Evolutionary conservation across 2,888 invertebrate genomes (phyloP).

Genomic region (Mesorhabditis spiculigera): DNA sequence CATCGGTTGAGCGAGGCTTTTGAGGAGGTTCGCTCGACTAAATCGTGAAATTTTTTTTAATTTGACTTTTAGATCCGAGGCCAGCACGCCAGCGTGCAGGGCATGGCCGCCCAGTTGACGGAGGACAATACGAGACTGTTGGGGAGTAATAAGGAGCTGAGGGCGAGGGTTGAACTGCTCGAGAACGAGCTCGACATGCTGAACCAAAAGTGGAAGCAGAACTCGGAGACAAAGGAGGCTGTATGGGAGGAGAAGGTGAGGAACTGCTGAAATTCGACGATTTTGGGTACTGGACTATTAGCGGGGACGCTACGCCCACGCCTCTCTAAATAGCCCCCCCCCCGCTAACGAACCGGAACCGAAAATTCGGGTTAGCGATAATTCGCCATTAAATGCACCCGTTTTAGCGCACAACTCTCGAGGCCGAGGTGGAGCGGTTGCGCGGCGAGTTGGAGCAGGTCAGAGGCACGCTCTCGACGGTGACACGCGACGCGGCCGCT

Average conservation of each 20-base stretch:
- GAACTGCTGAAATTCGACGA: not conserved
- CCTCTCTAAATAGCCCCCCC: too few species aligned
- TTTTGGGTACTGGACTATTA: not conserved
- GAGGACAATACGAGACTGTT: not conserved
- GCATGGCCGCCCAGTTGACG: not conserved
- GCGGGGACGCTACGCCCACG: not conserved
- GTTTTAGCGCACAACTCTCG: not conserved
- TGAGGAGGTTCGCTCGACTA: not conserved
- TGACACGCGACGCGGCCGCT: not conserved
- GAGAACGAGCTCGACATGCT: not conserved
- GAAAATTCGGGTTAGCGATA: not conserved
- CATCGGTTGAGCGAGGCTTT: not conserved
- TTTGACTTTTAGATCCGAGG: not conserved
- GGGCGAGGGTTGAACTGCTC: not conserved
- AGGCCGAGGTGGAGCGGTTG: not conserved
- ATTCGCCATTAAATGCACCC: not conserved
- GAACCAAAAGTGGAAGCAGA: constrained; percentile 1
- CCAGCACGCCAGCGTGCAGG: not conserved
- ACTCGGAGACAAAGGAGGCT: not conserved
- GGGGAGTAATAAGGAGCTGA: not conserved
- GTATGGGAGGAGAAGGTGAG: constrained; percentile 3
- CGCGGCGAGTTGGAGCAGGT: not conserved
- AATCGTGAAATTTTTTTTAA: not conserved
- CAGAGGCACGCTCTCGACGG: not conserved
- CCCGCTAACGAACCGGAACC: not conserved